Percentiles rank a stretch among this genome's conserved stretches.
These are phyloP conservation scores for Notarius quadriscutis DNA, from an alignment of 2,113 vertebrate genomes.

Conservation along the genomic window DNA sequence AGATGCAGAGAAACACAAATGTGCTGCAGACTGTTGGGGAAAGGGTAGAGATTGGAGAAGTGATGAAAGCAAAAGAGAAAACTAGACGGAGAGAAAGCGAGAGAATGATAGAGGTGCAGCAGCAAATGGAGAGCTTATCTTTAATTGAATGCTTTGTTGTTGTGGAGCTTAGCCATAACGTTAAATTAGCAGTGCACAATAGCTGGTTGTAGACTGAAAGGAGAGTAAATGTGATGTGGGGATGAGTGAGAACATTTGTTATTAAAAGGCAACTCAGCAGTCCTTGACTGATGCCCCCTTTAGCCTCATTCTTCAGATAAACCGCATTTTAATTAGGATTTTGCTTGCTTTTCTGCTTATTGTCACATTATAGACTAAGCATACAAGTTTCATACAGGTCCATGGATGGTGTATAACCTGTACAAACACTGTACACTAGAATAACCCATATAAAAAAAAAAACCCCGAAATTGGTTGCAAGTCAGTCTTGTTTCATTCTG, in stretches of 20 bases:
- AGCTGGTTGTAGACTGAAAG: conserved; percentile 48
- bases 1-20: conserved; percentile 17
- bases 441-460: not conserved
- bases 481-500: not conserved
- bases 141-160: conserved; percentile 76
- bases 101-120: conserved; percentile 9
- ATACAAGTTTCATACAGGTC: not conserved
- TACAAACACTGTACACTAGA: not conserved
- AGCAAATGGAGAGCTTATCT: conserved; percentile 66
- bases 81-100: conserved; percentile 25
- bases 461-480: not conserved
- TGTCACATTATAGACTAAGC: not conserved
- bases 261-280: not conserved
- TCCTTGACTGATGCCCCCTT: not conserved
- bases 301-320: conserved; percentile 18
- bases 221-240: conserved; percentile 3
- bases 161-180: conserved; percentile 70
- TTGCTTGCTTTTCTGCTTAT: not conserved
- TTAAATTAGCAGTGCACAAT: conserved; percentile 73
- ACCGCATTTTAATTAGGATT: conserved; percentile 39
- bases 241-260: conserved; percentile 34
- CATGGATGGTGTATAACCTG: not conserved
- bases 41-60: conserved; percentile 41
- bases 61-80: conserved; percentile 17
- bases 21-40: conserved; percentile 37